Conservation (phyloP, 37 sponge, comb jelly and placozoan genomes). For the Eunapius fragilis region DNA sequence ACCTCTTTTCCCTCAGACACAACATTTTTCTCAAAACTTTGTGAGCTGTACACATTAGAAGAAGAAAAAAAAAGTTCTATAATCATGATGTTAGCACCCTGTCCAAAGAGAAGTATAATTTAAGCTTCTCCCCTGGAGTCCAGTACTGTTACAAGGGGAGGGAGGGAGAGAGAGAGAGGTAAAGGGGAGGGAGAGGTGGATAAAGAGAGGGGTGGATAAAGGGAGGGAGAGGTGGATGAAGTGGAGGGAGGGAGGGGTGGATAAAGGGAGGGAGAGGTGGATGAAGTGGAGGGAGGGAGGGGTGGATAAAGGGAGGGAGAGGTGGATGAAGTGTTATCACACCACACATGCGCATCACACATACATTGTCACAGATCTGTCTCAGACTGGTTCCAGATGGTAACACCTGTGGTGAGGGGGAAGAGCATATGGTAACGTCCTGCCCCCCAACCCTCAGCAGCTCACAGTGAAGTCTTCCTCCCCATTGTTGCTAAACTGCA, state of each 20-base stretch:
- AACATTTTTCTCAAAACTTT: background rate
- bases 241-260: too few species aligned
- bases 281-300: too few species aligned
- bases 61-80: background rate
- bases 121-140: conserved; percentile 69
- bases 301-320: too few species aligned
- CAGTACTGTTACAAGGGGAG: conserved; percentile 35
- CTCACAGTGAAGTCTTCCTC: conserved; percentile 7
- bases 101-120: conserved; percentile 46
- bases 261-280: too few species aligned
- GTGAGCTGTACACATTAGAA: background rate
- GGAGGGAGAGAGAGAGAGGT: background rate
- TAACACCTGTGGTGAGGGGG: background rate
- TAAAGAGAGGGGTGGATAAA: too few species aligned
- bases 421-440: background rate
- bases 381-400: conserved; percentile 1
- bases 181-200: too few species aligned
- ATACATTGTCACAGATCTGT: conserved; percentile 41
- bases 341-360: background rate
- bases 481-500: conserved; percentile 1
- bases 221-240: too few species aligned
- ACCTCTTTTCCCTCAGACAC: background rate
- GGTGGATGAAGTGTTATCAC: too few species aligned
- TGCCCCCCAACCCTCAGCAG: background rate
- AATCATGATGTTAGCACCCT: background rate